Base-by-base conservation (phyloP, 1,140 invertebrate genomes). In the Glomeris maerens region DNA sequence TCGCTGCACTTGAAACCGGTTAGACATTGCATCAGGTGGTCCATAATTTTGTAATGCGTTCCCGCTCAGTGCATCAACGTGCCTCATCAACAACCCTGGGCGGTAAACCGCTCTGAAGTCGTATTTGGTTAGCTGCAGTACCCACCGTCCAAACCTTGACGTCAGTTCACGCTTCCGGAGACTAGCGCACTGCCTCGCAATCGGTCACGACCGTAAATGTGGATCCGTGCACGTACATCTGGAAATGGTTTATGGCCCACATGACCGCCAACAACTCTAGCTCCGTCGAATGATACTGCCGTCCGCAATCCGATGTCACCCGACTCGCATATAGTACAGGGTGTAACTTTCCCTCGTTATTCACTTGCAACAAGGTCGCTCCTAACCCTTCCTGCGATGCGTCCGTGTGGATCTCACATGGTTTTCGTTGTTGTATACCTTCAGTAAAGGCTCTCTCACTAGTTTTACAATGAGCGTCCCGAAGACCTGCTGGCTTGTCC, bases 401-500 rank as follows among this genome's bases (percentile, higher is more conserved):
- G n/a, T n/a, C n/a, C n/a, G n/a, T n/a, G n/a, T n/a, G n/a, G n/a
- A 58, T 1, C 21, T 47, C 44, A 5, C 31, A 36, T n/a, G 31
- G 31, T 36, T 36, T 13, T 13, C 20, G 31, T 36, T 36, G 31
- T 36, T 36, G 20, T 13, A 36, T 36, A 36, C 31, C 20, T 36
- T 36, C 20, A 36, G 20, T n/a, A 36, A 10, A 10, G 31, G 31
- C 20, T 13, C 31, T n/a, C 10, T n/a, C 10, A 36, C 20, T 36
- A 63, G 23, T 10, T 47, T 31, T 20, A 51, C 27, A 45, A 59
- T 62, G 1, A 62, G 10, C n/a, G 25, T 45, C 1, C 53, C 29
- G 38, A 63, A 62, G 38, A 52, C 50, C 5, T 45, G 27, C 40
- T 59, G 14, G 5, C 40, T 25, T 1, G 22, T 41, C 57, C 60